Evolutionary conservation across 2,888 invertebrate genomes (phyloP).

Genomic region (Platyscelio sp.): DNA sequence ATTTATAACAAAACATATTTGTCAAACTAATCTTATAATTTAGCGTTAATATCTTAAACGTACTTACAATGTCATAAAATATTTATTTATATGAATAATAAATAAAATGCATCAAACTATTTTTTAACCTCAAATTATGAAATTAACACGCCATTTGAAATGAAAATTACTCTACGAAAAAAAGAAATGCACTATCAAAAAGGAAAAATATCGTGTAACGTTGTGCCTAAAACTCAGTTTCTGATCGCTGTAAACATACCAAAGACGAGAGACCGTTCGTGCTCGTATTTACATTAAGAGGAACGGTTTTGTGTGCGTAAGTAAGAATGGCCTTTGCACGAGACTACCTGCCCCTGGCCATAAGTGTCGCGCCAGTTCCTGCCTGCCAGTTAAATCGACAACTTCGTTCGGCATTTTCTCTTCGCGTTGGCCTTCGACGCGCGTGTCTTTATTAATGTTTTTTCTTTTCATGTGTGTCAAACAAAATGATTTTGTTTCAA

Average conservation of each 20-base stretch:
- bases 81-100: no score
- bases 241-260: slow-evolving; percentile 16
- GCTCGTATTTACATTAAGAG: slow-evolving; percentile 30
- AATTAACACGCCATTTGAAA: no score
- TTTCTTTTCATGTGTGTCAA: not conserved
- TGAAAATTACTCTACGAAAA: no score
- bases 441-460: not conserved
- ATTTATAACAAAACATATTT: no score
- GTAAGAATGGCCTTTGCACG: slow-evolving; percentile 50
- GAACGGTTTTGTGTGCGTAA: slow-evolving; percentile 36
- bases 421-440: slow-evolving; percentile 4
- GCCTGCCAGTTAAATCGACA: slow-evolving; percentile 55
- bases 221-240: slow-evolving; percentile 3
- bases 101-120: no score
- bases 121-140: no score
- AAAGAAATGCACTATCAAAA: no score
- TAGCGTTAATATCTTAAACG: no score
- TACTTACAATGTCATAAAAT: no score
- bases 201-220: not conserved
- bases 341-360: slow-evolving; percentile 58
- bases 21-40: no score
- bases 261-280: not conserved
- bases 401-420: slow-evolving; percentile 34
- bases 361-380: slow-evolving; percentile 59
- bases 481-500: not conserved